phyloP scores from a whole-genome alignment of 2,888 invertebrate genomes.

The Hofmannophila pseudospretella region DNA sequence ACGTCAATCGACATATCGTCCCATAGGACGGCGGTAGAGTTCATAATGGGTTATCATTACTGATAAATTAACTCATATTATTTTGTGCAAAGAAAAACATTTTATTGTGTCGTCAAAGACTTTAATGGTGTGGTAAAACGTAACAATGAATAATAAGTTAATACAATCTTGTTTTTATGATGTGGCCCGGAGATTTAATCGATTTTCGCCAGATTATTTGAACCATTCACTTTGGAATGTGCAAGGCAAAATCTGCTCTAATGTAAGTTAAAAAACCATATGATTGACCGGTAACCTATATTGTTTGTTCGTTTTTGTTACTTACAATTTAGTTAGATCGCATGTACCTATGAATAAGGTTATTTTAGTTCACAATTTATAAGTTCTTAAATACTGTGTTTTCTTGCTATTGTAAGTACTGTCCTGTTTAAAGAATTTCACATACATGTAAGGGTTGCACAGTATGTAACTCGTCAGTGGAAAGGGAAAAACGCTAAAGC shows the following conservation, averaged over 20 bases:
- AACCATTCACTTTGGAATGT: constrained; percentile 23
- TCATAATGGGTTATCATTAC: constrained; percentile 67
- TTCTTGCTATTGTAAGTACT: no score
- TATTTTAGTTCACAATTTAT: no score
- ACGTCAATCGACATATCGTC: constrained; percentile 2
- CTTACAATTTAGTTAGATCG: no score
- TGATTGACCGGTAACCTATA: no score
- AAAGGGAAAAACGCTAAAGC: no score
- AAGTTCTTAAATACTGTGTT: no score
- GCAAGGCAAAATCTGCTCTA: constrained; percentile 48
- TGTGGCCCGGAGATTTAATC: constrained; percentile 28
- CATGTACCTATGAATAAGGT: no score
- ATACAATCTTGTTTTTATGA: constrained; percentile 37
- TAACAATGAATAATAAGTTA: constrained; percentile 49
- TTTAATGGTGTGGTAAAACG: constrained; percentile 19
- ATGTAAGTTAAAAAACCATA: constrained; percentile 32
- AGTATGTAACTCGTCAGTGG: no score
- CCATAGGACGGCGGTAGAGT: no score
- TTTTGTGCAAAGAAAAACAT: constrained; percentile 35
- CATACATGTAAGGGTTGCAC: no score
- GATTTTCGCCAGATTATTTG: constrained; percentile 24
- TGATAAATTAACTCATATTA: constrained; percentile 43
- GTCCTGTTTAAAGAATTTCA: no score
- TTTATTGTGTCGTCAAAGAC: constrained; percentile 16
- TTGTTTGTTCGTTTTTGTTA: background rate